Evolutionary conservation across 1,140 invertebrate species (phyloP), one percentile per base, ranked within the genome.

Genomic region (Zaprionus vittiger): DNA sequence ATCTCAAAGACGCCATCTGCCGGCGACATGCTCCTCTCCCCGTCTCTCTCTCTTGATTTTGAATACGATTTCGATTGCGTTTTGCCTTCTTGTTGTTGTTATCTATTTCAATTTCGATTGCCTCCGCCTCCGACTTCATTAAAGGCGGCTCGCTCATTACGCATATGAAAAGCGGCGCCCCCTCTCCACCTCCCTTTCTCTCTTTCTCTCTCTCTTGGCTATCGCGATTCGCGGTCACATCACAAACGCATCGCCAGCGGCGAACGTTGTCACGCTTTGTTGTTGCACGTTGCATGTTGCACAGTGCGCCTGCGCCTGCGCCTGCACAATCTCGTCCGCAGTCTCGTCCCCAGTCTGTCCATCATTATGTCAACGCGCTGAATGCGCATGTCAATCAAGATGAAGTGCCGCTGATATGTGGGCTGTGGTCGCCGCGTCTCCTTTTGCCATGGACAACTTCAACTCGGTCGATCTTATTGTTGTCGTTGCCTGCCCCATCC

Each of bases 381-480:
- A 92, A 92, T 92, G 87, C 91, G 91, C 86, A 87, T 92, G 91
- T 89, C 91, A 92, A 92, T 92, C 91, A 92, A 92, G 84, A 92
- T 92, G 81, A 91, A 92, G 81, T 89, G 86, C 87, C 78, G 79
- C 90, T 81, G 91, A 92, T 92, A 92, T 68, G 71, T 79, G 37
- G 22, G 62, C 62, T 66, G 68, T 41, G 61, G 28, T 26, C 47
- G 20, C 24, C 54, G 20, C 26, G 5, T 22, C 20, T 34, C 11
- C 44, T n/a, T 41, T n/a, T 47, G 7, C 14, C 37, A 1, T 38
- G 37, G 37, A 38, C 37, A 38, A 38, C 37, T 38, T 38, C 41
- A 17, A 12, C 15, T 14, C 3, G 12, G 47, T 77, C 56, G 22
- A 57, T 73, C 37, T 37, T n/a, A 34, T 61, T 60, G 54, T 20